Evolutionary conservation across 2,113 vertebrate species (phyloP).

Genomic region (Notothenia coriiceps): DNA sequence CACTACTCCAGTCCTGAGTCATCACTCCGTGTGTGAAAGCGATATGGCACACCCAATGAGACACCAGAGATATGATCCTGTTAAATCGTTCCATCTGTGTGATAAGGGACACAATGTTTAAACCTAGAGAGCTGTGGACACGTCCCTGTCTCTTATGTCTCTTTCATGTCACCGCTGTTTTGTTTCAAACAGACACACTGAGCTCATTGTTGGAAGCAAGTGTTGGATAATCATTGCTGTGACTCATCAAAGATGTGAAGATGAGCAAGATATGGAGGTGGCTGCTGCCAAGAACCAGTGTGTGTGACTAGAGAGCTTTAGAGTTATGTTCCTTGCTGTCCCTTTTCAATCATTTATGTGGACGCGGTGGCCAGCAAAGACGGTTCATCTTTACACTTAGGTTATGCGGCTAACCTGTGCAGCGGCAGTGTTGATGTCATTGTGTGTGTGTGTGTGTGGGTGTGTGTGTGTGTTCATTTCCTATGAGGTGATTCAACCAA

Average conservation of each 20-base stretch:
- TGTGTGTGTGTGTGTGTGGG: not conserved
- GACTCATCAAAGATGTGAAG: constrained; percentile 64
- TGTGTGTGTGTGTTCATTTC: constrained; percentile 11
- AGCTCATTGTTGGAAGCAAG: constrained; percentile 58
- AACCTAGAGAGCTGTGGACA: not conserved
- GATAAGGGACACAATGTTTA: constrained; percentile 14
- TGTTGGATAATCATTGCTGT: constrained; percentile 38
- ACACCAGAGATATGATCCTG: constrained; percentile 7
- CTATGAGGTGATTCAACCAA: constrained; percentile 18
- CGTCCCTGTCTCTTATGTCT: constrained; percentile 4
- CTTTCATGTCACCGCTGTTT: constrained; percentile 28
- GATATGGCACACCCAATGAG: constrained; percentile 23
- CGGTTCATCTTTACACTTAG: constrained; percentile 46
- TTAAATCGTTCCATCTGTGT: constrained; percentile 16
- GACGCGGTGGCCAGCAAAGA: not conserved
- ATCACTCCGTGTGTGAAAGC: constrained; percentile 11
- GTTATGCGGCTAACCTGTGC: constrained; percentile 29
- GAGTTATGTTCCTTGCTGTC: not conserved
- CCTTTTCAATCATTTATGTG: constrained; percentile 43
- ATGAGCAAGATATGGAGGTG: constrained; percentile 51
- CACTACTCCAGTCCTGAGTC: not conserved
- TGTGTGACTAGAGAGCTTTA: not conserved
- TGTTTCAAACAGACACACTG: constrained; percentile 36
- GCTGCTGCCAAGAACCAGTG: constrained; percentile 27
- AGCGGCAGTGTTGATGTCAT: constrained; percentile 7